These are phyloP conservation scores for Dasysyrphus albostriatus DNA, from an alignment of 2,888 invertebrate species.

Conservation along the genomic window DNA sequence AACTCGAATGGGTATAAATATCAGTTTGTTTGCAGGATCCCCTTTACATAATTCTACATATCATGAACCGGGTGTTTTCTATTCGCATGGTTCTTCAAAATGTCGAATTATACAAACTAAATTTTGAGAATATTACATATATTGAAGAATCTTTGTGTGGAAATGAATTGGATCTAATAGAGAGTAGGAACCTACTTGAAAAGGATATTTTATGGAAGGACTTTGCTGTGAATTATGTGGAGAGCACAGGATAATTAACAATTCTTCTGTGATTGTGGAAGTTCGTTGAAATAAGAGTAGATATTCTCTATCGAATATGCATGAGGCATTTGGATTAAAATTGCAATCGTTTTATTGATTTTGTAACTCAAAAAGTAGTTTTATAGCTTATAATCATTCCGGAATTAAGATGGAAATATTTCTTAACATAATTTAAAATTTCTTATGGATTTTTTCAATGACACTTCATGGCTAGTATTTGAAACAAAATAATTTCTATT, in stretches of 20 bases:
- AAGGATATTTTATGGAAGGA: not conserved
- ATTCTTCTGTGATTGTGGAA: not conserved
- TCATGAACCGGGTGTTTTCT: too few relatives aligned
- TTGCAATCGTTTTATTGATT: not conserved
- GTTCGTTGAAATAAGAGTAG: not conserved
- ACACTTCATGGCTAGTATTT: too few relatives aligned
- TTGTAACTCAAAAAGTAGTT: not conserved
- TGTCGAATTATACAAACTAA: not conserved
- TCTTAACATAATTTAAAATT: too few relatives aligned
- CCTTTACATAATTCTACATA: too few relatives aligned
- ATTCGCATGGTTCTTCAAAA: too few relatives aligned
- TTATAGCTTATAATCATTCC: too few relatives aligned
- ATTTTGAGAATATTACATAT: conserved; percentile 20
- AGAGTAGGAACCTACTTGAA: not conserved
- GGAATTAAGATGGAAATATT: too few relatives aligned
- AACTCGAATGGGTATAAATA: not conserved
- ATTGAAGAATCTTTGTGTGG: conserved; percentile 6
- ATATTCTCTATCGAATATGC: too few relatives aligned
- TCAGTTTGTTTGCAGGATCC: too few relatives aligned
- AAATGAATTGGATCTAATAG: conserved; percentile 30
- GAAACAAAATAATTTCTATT: too few relatives aligned
- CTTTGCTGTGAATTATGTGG: not conserved
- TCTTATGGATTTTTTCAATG: too few relatives aligned
- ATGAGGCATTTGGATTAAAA: too few relatives aligned
- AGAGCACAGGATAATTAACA: not conserved